Conservation (phyloP, 2,797 vertebrate genomes). For the Manis crassicaudata region DNA sequence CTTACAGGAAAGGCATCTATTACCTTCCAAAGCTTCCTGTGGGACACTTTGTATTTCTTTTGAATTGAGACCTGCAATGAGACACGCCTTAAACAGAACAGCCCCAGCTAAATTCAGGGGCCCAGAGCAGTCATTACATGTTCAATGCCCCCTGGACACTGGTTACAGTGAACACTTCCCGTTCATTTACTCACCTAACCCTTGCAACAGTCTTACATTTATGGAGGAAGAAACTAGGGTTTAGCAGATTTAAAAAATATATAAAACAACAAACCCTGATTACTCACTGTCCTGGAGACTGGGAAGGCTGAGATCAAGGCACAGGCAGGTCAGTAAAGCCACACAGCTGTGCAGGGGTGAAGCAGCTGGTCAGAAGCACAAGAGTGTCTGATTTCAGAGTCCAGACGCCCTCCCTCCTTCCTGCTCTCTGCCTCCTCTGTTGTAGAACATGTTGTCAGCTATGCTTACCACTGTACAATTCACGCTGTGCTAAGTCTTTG, state of each 20-base stretch:
- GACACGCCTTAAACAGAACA: background rate
- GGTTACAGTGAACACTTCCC: background rate
- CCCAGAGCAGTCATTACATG: background rate
- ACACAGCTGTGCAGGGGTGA: no score
- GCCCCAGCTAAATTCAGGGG: background rate
- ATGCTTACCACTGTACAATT: background rate
- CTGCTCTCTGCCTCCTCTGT: background rate
- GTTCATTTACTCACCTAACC: background rate
- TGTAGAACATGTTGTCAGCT: background rate
- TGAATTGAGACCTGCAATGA: background rate
- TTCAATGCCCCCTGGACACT: background rate
- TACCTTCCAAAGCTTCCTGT: background rate
- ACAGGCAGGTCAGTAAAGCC: accelerated
- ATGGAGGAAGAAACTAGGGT: background rate
- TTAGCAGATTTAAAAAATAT: background rate
- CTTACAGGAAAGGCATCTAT: background rate
- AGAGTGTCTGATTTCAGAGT: background rate
- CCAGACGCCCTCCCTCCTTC: background rate
- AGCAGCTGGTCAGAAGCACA: background rate
- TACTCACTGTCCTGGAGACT: background rate
- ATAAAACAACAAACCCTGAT: background rate
- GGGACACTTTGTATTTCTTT: background rate
- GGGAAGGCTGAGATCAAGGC: background rate
- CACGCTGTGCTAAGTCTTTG: no score
- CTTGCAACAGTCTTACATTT: background rate